Conservation (phyloP, 2,888 invertebrate genomes). For the Ecdyonurus torrentis region DNA sequence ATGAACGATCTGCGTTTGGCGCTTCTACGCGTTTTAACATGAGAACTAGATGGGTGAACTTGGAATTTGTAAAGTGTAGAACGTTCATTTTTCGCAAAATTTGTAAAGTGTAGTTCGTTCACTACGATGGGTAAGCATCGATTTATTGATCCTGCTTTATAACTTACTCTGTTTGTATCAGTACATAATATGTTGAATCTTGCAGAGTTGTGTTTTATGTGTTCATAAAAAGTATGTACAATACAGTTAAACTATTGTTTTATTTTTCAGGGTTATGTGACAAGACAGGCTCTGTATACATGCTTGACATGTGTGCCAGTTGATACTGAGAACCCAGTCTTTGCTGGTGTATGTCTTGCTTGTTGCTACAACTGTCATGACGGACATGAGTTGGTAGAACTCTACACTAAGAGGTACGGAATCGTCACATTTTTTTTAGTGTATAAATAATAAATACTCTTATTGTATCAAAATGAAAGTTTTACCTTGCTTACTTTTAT, state of each 20-base stretch:
- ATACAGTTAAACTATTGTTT: conserved; percentile 7
- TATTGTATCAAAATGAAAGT: background rate
- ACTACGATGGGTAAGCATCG: too few relatives aligned
- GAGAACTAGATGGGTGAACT: too few relatives aligned
- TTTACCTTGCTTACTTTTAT: conserved; percentile 9
- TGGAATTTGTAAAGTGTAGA: too few relatives aligned
- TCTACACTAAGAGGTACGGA: conserved; percentile 82
- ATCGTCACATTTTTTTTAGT: too few relatives aligned
- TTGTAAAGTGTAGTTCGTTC: too few relatives aligned
- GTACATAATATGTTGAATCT: background rate
- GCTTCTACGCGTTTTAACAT: too few relatives aligned
- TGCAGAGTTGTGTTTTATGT: background rate
- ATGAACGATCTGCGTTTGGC: too few relatives aligned
- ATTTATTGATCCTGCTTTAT: too few relatives aligned
- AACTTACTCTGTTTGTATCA: too few relatives aligned
- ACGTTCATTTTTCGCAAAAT: too few relatives aligned
- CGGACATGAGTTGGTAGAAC: conserved; percentile 83
- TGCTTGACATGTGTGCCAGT: conserved; percentile 77
- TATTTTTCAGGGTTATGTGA: conserved; percentile 63
- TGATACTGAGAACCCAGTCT: conserved; percentile 37
- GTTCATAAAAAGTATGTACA: background rate
- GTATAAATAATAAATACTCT: too few relatives aligned
- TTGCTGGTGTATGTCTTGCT: conserved; percentile 82
- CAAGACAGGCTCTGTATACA: conserved; percentile 86
- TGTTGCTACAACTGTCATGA: conserved; percentile 92